Base-by-base conservation (phyloP, 2,113 vertebrate genomes). In the Brienomyrus longianalis region DNA sequence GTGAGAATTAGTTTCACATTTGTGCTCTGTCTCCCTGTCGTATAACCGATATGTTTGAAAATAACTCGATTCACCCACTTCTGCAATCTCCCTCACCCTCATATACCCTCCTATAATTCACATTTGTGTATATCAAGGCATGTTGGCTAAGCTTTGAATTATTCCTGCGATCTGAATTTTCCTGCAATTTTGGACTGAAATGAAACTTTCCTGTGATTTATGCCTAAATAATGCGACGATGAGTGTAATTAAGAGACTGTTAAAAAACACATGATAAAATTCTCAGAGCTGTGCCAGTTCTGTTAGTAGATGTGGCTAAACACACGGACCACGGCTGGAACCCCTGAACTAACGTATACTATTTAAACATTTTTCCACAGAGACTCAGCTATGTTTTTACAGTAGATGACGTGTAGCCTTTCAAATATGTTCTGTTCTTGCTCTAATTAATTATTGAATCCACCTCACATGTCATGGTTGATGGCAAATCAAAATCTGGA, bases 381-480 rank as follows among this genome's bases (percentile, higher is more conserved):
- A 87, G 51, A 87, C 31, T 15, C 51, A 54, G 51, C 27, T 50
- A 85, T 17, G 51, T 56, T 0, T 19, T 50, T 39, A 35, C 74
- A 43, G 85, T 15, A 54, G 50, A 87, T 56, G 85, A 87, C 15
- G 85, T 87, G 31, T 56, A 87, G n/a, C 51, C 51, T 87, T 87
- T 87, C 45, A 27, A 85, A 50, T 31, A 54, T 54, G 50, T 35
- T 31, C 85, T 56, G 5, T 54, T 35, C 31, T 39, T 87, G 48
- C 77, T 83, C 50, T 43, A 83, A 89, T 56, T 83, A 90, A 90
- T 90, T 90, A 90, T 74, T 59, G 52, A 86, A 86, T 56, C 83
- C 84, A 70, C 17, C 89, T 70, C 83, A 51, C 83, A 17, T 90
- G 84, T 86, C 84, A 86, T 48, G 59, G 84, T 77, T 62, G 45